These are phyloP conservation scores for Drosophila littoralis DNA, from an alignment of 1,140 invertebrate species.

Conservation along the genomic window DNA sequence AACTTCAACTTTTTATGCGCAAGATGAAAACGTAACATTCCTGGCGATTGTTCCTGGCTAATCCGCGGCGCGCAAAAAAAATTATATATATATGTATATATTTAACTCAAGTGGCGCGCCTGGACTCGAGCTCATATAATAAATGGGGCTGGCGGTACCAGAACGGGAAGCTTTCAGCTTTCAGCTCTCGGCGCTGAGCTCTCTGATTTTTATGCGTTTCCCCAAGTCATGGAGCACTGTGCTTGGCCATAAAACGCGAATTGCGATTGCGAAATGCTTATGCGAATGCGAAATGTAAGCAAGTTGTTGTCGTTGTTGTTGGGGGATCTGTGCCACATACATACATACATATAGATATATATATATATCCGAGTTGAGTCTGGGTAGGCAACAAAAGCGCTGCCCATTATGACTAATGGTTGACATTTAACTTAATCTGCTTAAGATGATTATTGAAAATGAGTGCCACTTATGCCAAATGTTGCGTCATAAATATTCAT, in stretches of 20 bases:
- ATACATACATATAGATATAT: slow-evolving; percentile 11
- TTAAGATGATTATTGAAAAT: slow-evolving; percentile 83
- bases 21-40: slow-evolving; percentile 69
- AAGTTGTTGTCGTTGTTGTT: slow-evolving; percentile 31
- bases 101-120: slow-evolving; percentile 69
- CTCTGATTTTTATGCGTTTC: slow-evolving; percentile 78
- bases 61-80: slow-evolving; percentile 51
- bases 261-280: slow-evolving; percentile 55
- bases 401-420: slow-evolving; percentile 82
- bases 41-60: slow-evolving; percentile 61
- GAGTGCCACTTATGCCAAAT: slow-evolving; percentile 82
- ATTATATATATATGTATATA: slow-evolving; percentile 33
- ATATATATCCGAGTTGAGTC: slow-evolving; percentile 4
- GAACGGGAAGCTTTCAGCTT: slow-evolving; percentile 19
- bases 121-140: slow-evolving; percentile 72
- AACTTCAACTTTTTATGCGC: slow-evolving; percentile 58
- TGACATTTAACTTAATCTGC: slow-evolving; percentile 83
- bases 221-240: slow-evolving; percentile 37
- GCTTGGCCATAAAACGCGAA: slow-evolving; percentile 75
- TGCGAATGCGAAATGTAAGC: slow-evolving; percentile 69
- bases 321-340: slow-evolving; percentile 20
- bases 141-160: slow-evolving; percentile 68
- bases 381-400: slow-evolving; percentile 57
- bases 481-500: slow-evolving; percentile 83
- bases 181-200: slow-evolving; percentile 14